A percentile compares a stretch with the other conserved stretches of the same genome.
These are phyloP conservation scores for Bubo blakistoni DNA, from an alignment of 2,113 vertebrate genomes.

Conservation along the genomic window DNA sequence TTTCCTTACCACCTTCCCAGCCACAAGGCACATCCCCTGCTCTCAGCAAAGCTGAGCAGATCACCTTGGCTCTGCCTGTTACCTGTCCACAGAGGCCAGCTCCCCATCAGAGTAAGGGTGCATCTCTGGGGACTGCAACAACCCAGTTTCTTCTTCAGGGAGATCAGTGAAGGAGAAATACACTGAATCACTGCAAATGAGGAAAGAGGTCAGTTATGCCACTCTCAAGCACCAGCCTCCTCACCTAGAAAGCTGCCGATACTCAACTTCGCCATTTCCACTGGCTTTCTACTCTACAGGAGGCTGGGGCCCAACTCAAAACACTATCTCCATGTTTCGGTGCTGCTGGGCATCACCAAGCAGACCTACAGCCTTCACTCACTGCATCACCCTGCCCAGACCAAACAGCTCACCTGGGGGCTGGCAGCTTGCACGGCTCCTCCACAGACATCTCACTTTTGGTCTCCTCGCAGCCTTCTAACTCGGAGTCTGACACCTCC, in stretches of 20 bases:
- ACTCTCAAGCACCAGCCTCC: not conserved
- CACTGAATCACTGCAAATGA: conserved; percentile 69
- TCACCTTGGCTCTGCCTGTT: not conserved
- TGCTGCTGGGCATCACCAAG: not conserved
- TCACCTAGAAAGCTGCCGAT: not conserved
- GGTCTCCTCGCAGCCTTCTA: conserved; percentile 72
- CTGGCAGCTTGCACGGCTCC: conserved; percentile 11
- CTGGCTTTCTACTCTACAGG: not conserved
- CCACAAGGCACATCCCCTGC: not conserved
- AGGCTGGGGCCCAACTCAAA: not conserved
- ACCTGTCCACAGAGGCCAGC: conserved; percentile 72
- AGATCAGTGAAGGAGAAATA: conserved; percentile 75
- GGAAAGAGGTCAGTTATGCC: not conserved
- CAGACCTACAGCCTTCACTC: not conserved
- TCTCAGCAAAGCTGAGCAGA: not conserved
- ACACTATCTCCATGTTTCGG: not conserved
- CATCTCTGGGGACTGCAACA: conserved; percentile 34
- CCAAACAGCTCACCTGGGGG: conserved; percentile 61
- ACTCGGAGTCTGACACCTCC: conserved; percentile 59
- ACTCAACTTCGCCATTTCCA: not conserved
- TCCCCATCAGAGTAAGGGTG: conserved; percentile 83
- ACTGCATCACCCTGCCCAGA: not conserved
- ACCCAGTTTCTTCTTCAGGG: conserved; percentile 32
- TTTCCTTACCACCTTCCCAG: not conserved
- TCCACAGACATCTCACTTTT: conserved; percentile 49